Evolutionary conservation across 2,113 vertebrate genomes (phyloP).

Genomic region (Ibidorhyncha struthersii): DNA sequence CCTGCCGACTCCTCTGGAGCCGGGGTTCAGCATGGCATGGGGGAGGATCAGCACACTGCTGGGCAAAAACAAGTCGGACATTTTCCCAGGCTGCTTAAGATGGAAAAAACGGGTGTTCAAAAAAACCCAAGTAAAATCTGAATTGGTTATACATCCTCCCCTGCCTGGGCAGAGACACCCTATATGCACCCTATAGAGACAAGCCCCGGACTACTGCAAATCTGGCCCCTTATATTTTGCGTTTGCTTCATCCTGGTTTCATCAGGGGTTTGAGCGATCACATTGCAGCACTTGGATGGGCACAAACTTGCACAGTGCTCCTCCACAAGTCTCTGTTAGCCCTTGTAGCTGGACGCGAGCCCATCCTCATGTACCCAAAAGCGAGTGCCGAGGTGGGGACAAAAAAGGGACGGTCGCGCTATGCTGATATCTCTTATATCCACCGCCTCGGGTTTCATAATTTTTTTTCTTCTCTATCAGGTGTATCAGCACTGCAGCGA

Average conservation of each 20-base stretch:
- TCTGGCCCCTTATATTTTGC: neutral
- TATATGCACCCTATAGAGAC: rapidly evolving
- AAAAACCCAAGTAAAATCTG: neutral
- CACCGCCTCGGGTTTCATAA: rapidly evolving
- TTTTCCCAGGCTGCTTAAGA: neutral
- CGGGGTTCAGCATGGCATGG: neutral
- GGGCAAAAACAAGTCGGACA: neutral
- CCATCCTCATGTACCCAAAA: too few species aligned
- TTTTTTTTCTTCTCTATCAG: too few species aligned
- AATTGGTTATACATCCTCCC: neutral
- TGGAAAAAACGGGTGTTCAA: rapidly evolving
- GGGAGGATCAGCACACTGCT: neutral
- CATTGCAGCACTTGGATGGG: neutral
- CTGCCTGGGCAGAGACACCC: neutral
- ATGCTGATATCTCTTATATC: neutral
- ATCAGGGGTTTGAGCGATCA: rapidly evolving
- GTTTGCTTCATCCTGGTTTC: neutral
- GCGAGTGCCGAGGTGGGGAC: rapidly evolving
- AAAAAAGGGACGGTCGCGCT: rapidly evolving
- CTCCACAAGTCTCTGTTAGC: neutral
- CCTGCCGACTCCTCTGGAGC: neutral
- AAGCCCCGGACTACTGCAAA: rapidly evolving
- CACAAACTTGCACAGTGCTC: neutral
- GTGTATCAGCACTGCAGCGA: neutral
- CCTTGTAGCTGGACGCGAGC: neutral